Conservation (phyloP, 2,797 vertebrate genomes). For the Dromococcyx pavoninus region DNA sequence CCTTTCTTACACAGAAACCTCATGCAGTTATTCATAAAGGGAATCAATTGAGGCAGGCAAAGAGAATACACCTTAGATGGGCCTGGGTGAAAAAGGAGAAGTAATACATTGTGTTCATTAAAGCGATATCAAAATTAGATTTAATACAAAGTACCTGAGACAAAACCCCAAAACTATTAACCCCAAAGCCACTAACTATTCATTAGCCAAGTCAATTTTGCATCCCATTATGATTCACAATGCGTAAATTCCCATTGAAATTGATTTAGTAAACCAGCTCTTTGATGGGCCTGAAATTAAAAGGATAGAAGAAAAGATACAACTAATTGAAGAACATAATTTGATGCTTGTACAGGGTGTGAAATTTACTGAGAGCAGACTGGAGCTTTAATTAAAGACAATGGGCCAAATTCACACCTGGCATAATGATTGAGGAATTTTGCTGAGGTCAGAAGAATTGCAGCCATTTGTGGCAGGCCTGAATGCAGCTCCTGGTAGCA, state of each 20-base stretch:
- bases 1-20: conserved; percentile 48
- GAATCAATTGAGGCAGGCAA: conserved; percentile 40
- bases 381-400: conserved; percentile 77
- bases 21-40: conserved; percentile 32
- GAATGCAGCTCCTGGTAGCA: conserved; percentile 10
- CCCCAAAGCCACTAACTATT: conserved; percentile 78
- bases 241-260: conserved; percentile 80
- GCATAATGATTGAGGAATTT: background rate
- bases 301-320: conserved; percentile 71
- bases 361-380: conserved; percentile 55
- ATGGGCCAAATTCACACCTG: conserved; percentile 46
- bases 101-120: conserved; percentile 60
- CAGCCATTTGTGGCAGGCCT: background rate
- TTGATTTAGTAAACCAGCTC: conserved; percentile 79
- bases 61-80: conserved; percentile 39
- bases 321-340: conserved; percentile 72
- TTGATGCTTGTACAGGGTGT: conserved; percentile 62
- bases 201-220: conserved; percentile 80
- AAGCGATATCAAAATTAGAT: conserved; percentile 74
- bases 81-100: conserved; percentile 37
- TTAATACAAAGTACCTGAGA: conserved; percentile 76
- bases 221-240: conserved; percentile 79
- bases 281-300: conserved; percentile 78
- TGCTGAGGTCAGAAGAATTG: conserved; percentile 26
- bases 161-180: conserved; percentile 76